These are phyloP conservation scores for Maniola hyperantus DNA, from an alignment of 2,888 invertebrate genomes.

Conservation along the genomic window DNA sequence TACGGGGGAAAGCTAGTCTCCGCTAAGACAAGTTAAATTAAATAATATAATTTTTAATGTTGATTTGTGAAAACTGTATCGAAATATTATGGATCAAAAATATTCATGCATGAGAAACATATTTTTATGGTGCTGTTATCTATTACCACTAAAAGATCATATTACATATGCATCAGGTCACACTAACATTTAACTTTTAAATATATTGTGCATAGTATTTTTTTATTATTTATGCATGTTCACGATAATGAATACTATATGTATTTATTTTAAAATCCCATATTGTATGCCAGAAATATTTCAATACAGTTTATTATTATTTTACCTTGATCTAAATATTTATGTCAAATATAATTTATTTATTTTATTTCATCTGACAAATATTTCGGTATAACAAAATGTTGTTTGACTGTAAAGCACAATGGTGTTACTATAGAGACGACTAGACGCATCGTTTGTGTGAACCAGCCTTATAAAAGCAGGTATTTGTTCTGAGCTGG, in stretches of 20 bases:
- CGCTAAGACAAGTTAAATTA: not conserved
- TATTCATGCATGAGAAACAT: not conserved
- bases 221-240: not conserved
- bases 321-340: constrained; percentile 7
- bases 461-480: constrained; percentile 35
- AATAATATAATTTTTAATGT: not conserved
- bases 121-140: constrained; percentile 6
- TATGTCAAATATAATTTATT: not conserved
- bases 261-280: not conserved
- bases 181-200: not conserved
- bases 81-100: constrained; percentile 4
- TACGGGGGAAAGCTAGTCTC: not conserved
- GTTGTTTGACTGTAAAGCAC: constrained; percentile 15
- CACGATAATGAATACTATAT: not conserved
- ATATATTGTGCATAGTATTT: too few species aligned
- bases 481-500: too few species aligned
- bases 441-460: constrained; percentile 14
- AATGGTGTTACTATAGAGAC: not conserved
- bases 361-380: constrained; percentile 4
- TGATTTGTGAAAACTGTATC: constrained; percentile 5
- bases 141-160: not conserved
- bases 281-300: constrained; percentile 10
- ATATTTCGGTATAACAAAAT: not conserved
- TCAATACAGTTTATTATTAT: constrained; percentile 14
- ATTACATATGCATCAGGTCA: not conserved